Percentiles rank a stretch among this genome's conserved stretches.
These are phyloP conservation scores for Siderastrea siderea DNA, from an alignment of 92 coral and sea anemone species.

Conservation along the genomic window DNA sequence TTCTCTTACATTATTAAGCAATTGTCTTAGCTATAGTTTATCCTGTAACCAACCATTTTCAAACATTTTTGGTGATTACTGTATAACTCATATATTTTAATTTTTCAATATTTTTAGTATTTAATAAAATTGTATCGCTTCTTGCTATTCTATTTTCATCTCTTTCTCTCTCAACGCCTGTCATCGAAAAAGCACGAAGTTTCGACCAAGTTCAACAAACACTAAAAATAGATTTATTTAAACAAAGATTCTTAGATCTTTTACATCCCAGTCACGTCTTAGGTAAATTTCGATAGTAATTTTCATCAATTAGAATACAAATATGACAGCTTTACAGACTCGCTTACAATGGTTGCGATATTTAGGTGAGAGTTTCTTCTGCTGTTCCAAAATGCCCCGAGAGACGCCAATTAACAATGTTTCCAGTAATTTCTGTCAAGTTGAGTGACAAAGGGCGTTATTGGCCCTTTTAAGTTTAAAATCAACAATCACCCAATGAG, in stretches of 20 bases:
- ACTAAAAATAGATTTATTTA: too few species aligned
- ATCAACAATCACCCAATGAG: neutral
- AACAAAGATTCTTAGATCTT: neutral
- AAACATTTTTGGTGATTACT: too few species aligned
- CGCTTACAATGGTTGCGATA: neutral
- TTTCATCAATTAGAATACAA: neutral
- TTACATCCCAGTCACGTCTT: neutral
- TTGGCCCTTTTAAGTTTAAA: neutral
- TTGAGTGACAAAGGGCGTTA: neutral
- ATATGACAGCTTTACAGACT: neutral
- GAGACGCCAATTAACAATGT: neutral
- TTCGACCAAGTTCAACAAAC: too few species aligned
- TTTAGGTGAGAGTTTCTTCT: neutral
- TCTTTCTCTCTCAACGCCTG: too few species aligned
- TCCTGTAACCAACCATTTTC: too few species aligned
- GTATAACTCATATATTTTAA: too few species aligned
- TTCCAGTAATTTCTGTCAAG: neutral
- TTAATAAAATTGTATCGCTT: too few species aligned
- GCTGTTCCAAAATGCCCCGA: neutral
- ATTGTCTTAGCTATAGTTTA: too few species aligned
- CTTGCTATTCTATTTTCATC: too few species aligned
- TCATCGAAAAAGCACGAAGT: too few species aligned
- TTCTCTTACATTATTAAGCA: too few species aligned
- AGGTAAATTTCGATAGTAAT: neutral
- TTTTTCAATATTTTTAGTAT: too few species aligned